These are phyloP conservation scores for Mionectes olivaceus DNA, from an alignment of 2,797 vertebrate species.

Conservation along the genomic window DNA sequence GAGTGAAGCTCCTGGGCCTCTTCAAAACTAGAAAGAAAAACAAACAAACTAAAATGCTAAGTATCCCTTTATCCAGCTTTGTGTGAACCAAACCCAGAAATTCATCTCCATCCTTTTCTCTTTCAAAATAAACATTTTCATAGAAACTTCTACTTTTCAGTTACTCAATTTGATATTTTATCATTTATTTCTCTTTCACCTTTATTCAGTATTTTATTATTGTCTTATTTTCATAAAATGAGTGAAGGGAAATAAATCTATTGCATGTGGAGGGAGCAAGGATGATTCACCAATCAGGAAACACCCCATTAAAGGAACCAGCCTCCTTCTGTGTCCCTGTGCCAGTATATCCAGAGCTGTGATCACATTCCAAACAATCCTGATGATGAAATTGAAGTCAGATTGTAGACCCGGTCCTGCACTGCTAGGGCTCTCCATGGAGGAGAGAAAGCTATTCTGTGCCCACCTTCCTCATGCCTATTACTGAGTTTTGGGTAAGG, in stretches of 20 bases:
- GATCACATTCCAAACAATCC: not conserved
- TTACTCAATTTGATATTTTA: not conserved
- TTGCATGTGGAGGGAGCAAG: not conserved
- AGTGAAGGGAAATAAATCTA: not conserved
- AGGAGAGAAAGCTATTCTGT: not conserved
- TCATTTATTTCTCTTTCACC: not conserved
- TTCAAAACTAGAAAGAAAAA: not conserved
- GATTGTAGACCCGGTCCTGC: not conserved
- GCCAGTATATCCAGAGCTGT: not conserved
- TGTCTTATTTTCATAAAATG: not conserved
- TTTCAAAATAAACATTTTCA: not conserved
- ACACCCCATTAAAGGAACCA: not conserved
- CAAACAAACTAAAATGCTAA: not conserved
- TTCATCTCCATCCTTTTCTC: not conserved
- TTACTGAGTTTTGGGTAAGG: not conserved
- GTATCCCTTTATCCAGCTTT: not conserved
- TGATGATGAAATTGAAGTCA: not conserved
- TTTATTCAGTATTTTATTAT: not conserved
- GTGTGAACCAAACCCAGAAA: not conserved
- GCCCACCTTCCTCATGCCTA: not conserved
- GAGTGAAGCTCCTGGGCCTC: not conserved
- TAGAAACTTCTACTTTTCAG: not conserved
- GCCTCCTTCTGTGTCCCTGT: not conserved
- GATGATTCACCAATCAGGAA: not conserved
- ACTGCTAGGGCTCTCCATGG: not conserved